These are phyloP conservation scores for Cotesia vestalis DNA, from an alignment of 1,140 invertebrate species.

Conservation along the genomic window DNA sequence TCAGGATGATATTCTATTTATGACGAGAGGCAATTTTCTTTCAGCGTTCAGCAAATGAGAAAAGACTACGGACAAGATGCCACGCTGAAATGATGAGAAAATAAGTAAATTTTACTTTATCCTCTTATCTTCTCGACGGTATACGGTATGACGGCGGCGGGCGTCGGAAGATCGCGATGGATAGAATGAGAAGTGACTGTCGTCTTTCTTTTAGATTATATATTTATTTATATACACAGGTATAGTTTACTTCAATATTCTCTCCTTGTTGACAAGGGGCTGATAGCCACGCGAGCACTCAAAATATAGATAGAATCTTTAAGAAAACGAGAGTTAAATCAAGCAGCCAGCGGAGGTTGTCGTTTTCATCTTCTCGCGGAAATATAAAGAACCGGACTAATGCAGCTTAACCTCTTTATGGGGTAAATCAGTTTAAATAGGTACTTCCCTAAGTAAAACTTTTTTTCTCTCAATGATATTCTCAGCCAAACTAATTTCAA, in stretches of 20 bases:
- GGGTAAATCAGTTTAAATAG: slow-evolving; percentile 64
- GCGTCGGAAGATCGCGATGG: slow-evolving; percentile 28
- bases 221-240: background rate
- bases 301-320: slow-evolving; percentile 29
- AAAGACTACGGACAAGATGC: slow-evolving; percentile 62
- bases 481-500: slow-evolving; percentile 62
- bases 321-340: slow-evolving; percentile 37
- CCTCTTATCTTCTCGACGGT: slow-evolving; percentile 42
- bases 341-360: slow-evolving; percentile 26
- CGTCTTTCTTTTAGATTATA: background rate
- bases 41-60: slow-evolving; percentile 52
- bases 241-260: slow-evolving; percentile 1
- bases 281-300: slow-evolving; percentile 24
- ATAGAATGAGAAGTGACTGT: slow-evolving; percentile 24
- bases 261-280: background rate
- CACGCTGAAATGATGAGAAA: slow-evolving; percentile 61
- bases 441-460: slow-evolving; percentile 45
- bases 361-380: slow-evolving; percentile 53
- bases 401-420: slow-evolving; percentile 64
- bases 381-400: slow-evolving; percentile 67
- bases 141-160: slow-evolving; percentile 14
- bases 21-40: slow-evolving; percentile 65
- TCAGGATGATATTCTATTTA: slow-evolving; percentile 62
- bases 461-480: slow-evolving; percentile 45
- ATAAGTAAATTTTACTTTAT: slow-evolving; percentile 64